phyloP scores from a whole-genome alignment of 1,140 invertebrate genomes.

The Drosophila setifemur region DNA sequence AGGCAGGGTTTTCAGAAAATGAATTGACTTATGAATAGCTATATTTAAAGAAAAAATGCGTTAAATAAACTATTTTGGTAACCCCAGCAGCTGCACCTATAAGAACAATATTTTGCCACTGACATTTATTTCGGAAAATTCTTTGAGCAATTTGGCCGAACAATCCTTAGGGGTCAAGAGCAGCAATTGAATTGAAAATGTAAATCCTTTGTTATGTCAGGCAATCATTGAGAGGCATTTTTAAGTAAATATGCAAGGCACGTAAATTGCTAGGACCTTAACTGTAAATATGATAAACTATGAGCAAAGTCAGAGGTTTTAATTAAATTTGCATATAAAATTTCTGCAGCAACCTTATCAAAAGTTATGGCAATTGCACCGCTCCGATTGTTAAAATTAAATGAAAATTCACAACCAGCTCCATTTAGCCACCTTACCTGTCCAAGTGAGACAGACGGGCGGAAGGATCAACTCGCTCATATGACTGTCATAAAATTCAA shows the following conservation, averaged over 20 bases:
- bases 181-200: conserved; percentile 18
- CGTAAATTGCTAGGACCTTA: conserved; percentile 27
- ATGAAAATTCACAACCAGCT: conserved; percentile 5
- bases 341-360: conserved; percentile 24
- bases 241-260: conserved; percentile 34
- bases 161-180: conserved; percentile 17
- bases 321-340: conserved; percentile 70
- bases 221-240: conserved; percentile 45
- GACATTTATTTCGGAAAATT: conserved; percentile 1
- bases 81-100: no score
- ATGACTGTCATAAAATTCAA: conserved; percentile 46
- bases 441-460: conserved; percentile 11
- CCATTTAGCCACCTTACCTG: conserved; percentile 28
- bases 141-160: neutral
- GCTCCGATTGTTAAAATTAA: conserved; percentile 32
- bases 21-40: neutral
- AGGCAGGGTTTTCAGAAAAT: neutral
- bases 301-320: conserved; percentile 30
- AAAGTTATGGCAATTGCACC: conserved; percentile 42
- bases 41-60: neutral
- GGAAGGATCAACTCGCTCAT: neutral
- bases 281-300: conserved; percentile 22
- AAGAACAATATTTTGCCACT: no score
- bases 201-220: conserved; percentile 30
- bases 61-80: no score